Base-by-base conservation (phyloP, 64 coral and sea anemone species). In the Montipora sp. region DNA sequence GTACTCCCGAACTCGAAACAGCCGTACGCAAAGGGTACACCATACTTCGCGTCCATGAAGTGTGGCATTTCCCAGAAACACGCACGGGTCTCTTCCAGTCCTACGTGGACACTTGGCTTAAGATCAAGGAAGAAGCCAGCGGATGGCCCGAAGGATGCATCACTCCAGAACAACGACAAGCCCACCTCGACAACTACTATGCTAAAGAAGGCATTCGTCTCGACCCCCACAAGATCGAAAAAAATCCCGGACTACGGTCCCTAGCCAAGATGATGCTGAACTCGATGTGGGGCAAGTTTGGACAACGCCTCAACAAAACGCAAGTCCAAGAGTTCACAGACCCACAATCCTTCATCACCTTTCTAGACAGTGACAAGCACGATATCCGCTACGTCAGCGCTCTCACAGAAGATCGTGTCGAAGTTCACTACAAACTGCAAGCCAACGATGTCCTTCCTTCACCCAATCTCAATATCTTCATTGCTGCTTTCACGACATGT, bases 201-300 rank as follows among this genome's bases (percentile, higher is more conserved):
- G 21, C 11, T 6, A 44, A 24, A 5, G 67, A 89, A 7, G 47
- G 71, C 2, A 72, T 89, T 7, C 8, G 27, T 4, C 45, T 89
- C 45, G 48, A 77, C 3, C 0, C 8, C 57, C 51, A 60, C 0
- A 60, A 90, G 51, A 72, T 90, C 10, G 51, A 65, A 0, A 3
- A 80, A 2, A 90, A 80, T 22, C 88, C 88, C n/a, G 75, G 88
- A 23, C 8, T 0, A 5, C 15, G 12, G 10, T 0, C 61, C 0
- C 7, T 90, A 13, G 76, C 88, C 21, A 90, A 90, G 47, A 3
- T 90, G 20, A 51, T 48, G 75, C 3, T 89, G 0, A 89, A 89
- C 74, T 43, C 47, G 5, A 47, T 89, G 53, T 89, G 87, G 71
- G 87, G 87, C n/a, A 89, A 89, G 44, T 89, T 89, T 14, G 61